Conservation (phyloP, 2,797 vertebrate species). For the Pseudopleuronectes americanus region DNA sequence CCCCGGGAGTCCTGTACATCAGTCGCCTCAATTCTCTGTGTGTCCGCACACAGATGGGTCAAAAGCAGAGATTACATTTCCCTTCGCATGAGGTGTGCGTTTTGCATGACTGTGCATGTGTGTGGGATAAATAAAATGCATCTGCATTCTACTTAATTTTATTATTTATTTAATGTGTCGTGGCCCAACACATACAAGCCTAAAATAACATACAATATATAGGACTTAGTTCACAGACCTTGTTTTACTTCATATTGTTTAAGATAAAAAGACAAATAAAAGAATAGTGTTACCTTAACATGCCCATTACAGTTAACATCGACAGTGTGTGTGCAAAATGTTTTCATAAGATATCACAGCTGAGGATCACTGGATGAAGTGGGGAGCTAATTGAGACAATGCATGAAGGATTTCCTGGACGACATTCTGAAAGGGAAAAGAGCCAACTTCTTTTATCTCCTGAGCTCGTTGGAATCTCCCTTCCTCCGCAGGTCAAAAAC, state of each 20-base stretch:
- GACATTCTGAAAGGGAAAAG: constrained; percentile 31
- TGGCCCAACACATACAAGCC: neutral
- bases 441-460: constrained; percentile 28
- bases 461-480: constrained; percentile 25
- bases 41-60: no score
- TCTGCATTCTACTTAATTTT: no score
- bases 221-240: neutral
- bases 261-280: neutral
- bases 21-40: no score
- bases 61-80: no score
- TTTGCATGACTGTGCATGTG: no score
- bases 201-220: neutral
- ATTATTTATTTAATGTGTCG: neutral
- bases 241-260: neutral
- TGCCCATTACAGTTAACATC: constrained; percentile 43
- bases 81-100: no score
- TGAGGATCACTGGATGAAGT: constrained; percentile 38
- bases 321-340: constrained; percentile 22
- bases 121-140: no score
- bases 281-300: constrained; percentile 25
- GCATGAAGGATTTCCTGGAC: constrained; percentile 57
- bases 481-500: constrained; percentile 28
- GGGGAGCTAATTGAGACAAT: constrained; percentile 62
- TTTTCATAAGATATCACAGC: constrained; percentile 60
- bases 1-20: no score